phyloP scores from a whole-genome alignment of 2,797 vertebrate genomes.

The Danio jaintianensis region DNA sequence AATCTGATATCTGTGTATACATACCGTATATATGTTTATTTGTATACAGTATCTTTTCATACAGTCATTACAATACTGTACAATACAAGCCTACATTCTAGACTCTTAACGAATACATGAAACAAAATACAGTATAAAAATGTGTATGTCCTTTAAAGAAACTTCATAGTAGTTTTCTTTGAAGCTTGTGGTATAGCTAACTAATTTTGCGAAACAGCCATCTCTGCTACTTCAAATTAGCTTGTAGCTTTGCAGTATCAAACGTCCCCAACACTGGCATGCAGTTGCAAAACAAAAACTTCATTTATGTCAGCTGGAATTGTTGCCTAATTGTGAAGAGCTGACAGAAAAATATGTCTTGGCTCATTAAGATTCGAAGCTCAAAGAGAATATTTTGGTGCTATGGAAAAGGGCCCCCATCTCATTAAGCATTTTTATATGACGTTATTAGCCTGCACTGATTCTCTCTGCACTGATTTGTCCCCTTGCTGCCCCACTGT shows the following conservation, averaged over 20 bases:
- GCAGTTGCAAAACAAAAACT: slow-evolving; percentile 23
- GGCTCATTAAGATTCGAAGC: slow-evolving; percentile 40
- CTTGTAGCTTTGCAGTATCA: background rate
- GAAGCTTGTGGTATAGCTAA: background rate
- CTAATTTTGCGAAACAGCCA: background rate
- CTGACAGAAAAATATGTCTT: slow-evolving; percentile 37
- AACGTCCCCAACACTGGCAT: background rate
- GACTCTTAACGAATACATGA: too few species aligned
- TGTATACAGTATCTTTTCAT: too few species aligned
- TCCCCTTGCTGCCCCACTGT: slow-evolving; percentile 47
- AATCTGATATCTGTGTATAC: too few species aligned
- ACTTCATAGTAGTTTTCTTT: background rate
- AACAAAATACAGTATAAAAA: too few species aligned
- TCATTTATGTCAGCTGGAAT: slow-evolving; percentile 20
- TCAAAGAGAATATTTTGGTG: slow-evolving; percentile 46
- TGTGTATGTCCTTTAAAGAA: background rate
- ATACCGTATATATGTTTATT: too few species aligned
- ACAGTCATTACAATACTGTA: too few species aligned
- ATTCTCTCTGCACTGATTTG: slow-evolving; percentile 40
- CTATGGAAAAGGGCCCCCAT: slow-evolving; percentile 14
- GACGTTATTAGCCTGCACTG: slow-evolving; percentile 40
- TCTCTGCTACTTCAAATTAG: slow-evolving; percentile 6
- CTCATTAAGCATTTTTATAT: slow-evolving; percentile 46
- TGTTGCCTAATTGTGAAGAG: slow-evolving; percentile 31
- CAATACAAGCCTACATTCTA: too few species aligned